These are phyloP conservation scores for Tragopan temminckii DNA, from an alignment of 2,797 vertebrate species.

Conservation along the genomic window DNA sequence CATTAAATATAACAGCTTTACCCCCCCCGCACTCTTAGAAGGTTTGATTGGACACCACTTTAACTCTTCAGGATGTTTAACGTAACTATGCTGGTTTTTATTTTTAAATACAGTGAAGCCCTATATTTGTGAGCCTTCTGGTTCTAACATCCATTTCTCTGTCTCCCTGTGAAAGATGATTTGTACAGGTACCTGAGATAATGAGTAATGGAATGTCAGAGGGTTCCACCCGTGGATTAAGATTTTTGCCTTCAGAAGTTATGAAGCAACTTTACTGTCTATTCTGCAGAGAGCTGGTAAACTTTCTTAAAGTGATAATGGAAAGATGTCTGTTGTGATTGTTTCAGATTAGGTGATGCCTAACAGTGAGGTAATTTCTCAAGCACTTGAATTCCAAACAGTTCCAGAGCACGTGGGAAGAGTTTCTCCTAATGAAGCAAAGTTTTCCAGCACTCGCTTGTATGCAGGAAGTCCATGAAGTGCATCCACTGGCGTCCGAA, in stretches of 20 bases:
- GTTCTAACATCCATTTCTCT: not conserved
- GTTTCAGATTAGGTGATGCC: slow-evolving; percentile 48
- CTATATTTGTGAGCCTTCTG: not conserved
- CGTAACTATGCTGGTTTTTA: not conserved
- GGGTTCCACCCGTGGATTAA: not conserved
- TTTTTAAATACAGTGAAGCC: not conserved
- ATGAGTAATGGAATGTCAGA: not conserved
- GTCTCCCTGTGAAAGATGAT: not conserved
- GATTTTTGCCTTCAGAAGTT: not conserved
- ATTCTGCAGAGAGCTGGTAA: not conserved
- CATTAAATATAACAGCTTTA: not conserved
- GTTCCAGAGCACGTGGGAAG: slow-evolving; percentile 3
- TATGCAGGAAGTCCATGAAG: slow-evolving; percentile 9
- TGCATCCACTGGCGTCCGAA: not conserved
- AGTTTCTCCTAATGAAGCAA: slow-evolving; percentile 19
- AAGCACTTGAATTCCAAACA: slow-evolving; percentile 37
- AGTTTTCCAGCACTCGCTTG: slow-evolving; percentile 9
- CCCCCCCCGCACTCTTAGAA: not conserved
- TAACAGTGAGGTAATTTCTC: slow-evolving; percentile 19
- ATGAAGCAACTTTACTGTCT: not conserved
- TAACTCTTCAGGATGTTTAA: not conserved
- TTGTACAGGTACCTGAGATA: not conserved
- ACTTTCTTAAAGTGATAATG: not conserved
- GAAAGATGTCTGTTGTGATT: not conserved
- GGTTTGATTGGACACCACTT: not conserved